Base-by-base conservation (phyloP, 2,797 vertebrate genomes). In the Coccyzus lansbergi region DNA sequence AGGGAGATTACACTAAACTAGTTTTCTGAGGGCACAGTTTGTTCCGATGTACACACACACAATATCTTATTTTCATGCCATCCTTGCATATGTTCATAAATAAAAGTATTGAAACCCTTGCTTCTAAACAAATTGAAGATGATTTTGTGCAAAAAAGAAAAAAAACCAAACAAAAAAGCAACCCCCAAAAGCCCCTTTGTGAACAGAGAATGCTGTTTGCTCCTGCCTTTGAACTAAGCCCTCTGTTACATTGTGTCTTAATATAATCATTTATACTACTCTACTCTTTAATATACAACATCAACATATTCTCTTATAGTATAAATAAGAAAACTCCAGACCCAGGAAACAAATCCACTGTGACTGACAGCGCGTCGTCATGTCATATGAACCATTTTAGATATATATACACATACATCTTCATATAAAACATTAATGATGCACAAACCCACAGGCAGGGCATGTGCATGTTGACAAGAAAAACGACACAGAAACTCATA, bases 321-420 rank as follows among this genome's bases (percentile, higher is more conserved):
- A 95, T 94, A 96, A 97, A 96, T 90, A 94, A 86, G 75, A 68
- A 95, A 93, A 87, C 29, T 89, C 42, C 62, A 94, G 86, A 82
- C 40, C 48, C 63, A 79, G 82, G 74, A 92, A 83, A 79, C 64
- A 92, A 89, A 81, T 49, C 21, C 68, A 89, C 93, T 60, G 71
- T 55, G 71, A 87, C 4, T 56, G 69, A 85, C 71, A 83, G 86
- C 60, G 91, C 55, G 33, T 88, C 87, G 34, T 62, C 49, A 9
- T 81, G 62, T 69, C 59, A 34, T 46, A 34, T 12, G 33, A 95
- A 84, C 63, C 62, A 90, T 86, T 87, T 81, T n/a, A 34, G n/a
- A 49, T 18, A 63, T 24, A 80, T n/a, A 80, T 4, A 70, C 34
- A 87, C 34, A 31, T 18, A 81, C 15, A 38, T 34, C 90, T 55